phyloP scores from a whole-genome alignment of 2,888 invertebrate species.

The Rapana venosa region DNA sequence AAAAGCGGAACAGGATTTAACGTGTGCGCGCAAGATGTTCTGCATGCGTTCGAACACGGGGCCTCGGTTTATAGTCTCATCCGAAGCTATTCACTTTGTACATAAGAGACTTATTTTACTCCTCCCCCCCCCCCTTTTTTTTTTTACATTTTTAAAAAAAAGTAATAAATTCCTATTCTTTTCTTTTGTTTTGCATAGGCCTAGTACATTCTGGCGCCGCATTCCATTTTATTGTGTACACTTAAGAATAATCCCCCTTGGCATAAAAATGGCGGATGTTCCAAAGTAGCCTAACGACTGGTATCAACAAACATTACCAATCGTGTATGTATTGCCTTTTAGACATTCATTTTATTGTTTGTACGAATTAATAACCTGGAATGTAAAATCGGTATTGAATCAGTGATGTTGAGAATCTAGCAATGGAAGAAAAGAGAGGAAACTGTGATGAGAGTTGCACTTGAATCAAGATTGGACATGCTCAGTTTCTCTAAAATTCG shows the following conservation, averaged over 20 bases:
- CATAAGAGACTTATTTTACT: background rate
- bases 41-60: no score
- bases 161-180: background rate
- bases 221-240: background rate
- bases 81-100: background rate
- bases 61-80: no score
- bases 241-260: background rate
- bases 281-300: constrained; percentile 44
- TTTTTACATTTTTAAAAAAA: no score
- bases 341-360: background rate
- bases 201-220: background rate
- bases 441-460: no score
- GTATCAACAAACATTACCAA: constrained; percentile 26
- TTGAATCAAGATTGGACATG: constrained; percentile 15
- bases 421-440: background rate
- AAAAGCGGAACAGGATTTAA: no score
- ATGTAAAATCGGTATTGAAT: background rate
- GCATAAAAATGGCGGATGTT: constrained; percentile 55
- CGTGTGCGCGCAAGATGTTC: no score
- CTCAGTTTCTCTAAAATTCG: no score
- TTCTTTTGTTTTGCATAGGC: background rate
- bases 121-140: no score
- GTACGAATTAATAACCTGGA: background rate
- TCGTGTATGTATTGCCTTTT: background rate
- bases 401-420: background rate